A percentile compares a stretch with the other conserved stretches of the same genome.
Conservation (phyloP, 2,888 invertebrate species). For the Ennomos erosarius region DNA sequence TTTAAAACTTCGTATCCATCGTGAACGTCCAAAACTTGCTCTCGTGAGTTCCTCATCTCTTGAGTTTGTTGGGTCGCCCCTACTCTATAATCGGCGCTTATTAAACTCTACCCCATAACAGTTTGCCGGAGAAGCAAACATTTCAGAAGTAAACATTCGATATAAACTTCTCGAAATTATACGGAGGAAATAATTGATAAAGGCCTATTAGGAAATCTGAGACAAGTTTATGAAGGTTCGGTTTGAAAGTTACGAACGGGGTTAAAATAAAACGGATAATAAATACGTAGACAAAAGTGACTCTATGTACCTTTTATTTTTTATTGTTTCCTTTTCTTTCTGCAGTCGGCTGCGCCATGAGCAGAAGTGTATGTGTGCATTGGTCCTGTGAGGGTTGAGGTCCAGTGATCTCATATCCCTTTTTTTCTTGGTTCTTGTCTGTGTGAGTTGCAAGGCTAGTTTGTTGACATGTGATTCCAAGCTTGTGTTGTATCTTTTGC, state of each 20-base stretch:
- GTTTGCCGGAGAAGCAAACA: slow-evolving; percentile 59
- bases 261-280: slow-evolving; percentile 20
- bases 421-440: too few relatives aligned
- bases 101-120: slow-evolving; percentile 65
- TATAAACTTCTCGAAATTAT: slow-evolving; percentile 46
- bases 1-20: too few relatives aligned
- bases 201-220: slow-evolving; percentile 35
- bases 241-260: slow-evolving; percentile 28
- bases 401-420: too few relatives aligned
- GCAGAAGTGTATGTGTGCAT: too few relatives aligned
- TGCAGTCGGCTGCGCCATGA: too few relatives aligned
- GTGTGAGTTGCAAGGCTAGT: too few relatives aligned
- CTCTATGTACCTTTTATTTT: too few relatives aligned
- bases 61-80: slow-evolving; percentile 53
- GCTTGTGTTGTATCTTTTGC: too few relatives aligned
- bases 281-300: too few relatives aligned
- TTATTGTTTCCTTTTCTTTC: too few relatives aligned
- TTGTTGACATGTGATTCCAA: too few relatives aligned
- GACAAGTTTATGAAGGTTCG: slow-evolving; percentile 31
- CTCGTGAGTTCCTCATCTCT: slow-evolving; percentile 45
- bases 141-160: slow-evolving; percentile 64
- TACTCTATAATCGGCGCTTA: slow-evolving; percentile 71
- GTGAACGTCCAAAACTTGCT: slow-evolving; percentile 4
- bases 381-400: too few relatives aligned
- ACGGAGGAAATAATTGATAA: slow-evolving; percentile 34